A percentile compares a stretch with the other conserved stretches of the same genome.
phyloP scores from a whole-genome alignment of 2,113 vertebrate genomes.

The Isurus oxyrinchus region DNA sequence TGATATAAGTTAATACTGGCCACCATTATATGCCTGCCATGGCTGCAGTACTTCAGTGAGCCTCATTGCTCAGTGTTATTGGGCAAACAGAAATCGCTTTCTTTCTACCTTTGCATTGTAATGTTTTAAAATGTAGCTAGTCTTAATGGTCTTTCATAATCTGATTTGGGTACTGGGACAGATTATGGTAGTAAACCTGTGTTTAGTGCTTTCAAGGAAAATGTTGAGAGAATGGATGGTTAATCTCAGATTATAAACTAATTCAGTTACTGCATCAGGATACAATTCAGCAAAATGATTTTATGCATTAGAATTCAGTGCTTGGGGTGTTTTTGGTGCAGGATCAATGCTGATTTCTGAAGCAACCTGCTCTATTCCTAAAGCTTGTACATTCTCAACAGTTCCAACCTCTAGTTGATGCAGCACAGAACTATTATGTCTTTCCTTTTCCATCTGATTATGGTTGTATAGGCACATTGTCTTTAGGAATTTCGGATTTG shows the following conservation, averaged over 20 bases:
- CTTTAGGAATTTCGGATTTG: constrained; percentile 24
- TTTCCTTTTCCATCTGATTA: not conserved
- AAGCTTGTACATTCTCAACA: not conserved
- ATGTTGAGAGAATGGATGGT: not conserved
- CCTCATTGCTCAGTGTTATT: not conserved
- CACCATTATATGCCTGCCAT: not conserved
- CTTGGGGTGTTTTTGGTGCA: not conserved
- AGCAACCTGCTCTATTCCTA: not conserved
- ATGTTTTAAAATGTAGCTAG: not conserved
- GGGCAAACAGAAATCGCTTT: not conserved
- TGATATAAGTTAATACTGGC: not conserved
- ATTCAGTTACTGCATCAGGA: not conserved
- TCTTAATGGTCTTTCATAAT: not conserved
- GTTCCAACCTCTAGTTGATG: constrained; percentile 9
- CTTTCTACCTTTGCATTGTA: not conserved
- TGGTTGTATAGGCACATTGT: not conserved
- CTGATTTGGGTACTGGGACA: not conserved
- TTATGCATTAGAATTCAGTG: not conserved
- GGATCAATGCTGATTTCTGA: constrained; percentile 1
- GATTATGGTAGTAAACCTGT: not conserved
- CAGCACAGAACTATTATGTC: not conserved
- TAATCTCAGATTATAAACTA: not conserved
- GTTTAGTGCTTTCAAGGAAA: not conserved
- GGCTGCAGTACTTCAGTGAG: too few species aligned
- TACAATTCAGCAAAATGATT: not conserved